These are phyloP conservation scores for Volucella inflata DNA, from an alignment of 2,888 invertebrate genomes.

Conservation along the genomic window DNA sequence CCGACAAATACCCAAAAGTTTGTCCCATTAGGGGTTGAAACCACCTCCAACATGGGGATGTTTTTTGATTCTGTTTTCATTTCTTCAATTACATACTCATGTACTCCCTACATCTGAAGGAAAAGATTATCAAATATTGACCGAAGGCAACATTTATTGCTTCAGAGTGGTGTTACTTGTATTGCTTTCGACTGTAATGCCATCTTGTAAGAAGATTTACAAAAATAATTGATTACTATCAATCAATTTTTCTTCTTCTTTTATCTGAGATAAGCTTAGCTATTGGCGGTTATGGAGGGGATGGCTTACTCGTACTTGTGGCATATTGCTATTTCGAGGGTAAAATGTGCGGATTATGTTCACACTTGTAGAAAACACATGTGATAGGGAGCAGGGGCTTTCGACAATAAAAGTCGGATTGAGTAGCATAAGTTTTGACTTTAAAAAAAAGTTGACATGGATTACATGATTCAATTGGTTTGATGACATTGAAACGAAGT, in stretches of 20 bases:
- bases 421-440: slow-evolving; percentile 15
- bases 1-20: neutral
- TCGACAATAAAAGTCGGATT: slow-evolving; percentile 1
- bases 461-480: slow-evolving; percentile 24
- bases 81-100: neutral
- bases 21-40: neutral
- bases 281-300: slow-evolving; percentile 10
- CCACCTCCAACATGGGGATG: neutral
- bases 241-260: slow-evolving; percentile 38
- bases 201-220: slow-evolving; percentile 43
- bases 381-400: neutral
- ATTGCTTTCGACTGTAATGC: slow-evolving; percentile 18
- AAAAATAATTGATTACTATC: slow-evolving; percentile 64
- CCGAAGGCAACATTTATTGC: neutral
- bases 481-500: too few species aligned
- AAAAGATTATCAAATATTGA: slow-evolving; percentile 8
- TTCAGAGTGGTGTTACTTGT: slow-evolving; percentile 3
- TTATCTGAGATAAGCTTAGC: slow-evolving; percentile 36
- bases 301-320: slow-evolving; percentile 1
- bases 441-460: slow-evolving; percentile 4
- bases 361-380: slow-evolving; percentile 15
- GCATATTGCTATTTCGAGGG: slow-evolving; percentile 17
- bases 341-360: slow-evolving; percentile 35
- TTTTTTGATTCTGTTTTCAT: neutral
- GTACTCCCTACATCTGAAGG: neutral